These are phyloP conservation scores for Mesitornis unicolor DNA, from an alignment of 2,113 vertebrate genomes.

Conservation along the genomic window DNA sequence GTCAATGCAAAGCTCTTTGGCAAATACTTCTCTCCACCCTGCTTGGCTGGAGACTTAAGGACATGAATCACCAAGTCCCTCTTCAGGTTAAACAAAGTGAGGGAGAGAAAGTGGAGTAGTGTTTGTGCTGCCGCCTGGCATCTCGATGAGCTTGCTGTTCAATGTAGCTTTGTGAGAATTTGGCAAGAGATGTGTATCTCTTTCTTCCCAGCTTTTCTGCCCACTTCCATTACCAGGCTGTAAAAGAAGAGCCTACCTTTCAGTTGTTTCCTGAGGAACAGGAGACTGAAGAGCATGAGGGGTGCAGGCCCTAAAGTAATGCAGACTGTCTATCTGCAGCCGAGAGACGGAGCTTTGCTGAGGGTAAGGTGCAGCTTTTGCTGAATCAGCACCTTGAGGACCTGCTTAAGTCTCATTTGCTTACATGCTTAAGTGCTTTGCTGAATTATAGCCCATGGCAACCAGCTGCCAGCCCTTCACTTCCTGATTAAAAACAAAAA, in stretches of 20 bases:
- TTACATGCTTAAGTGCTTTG: not conserved
- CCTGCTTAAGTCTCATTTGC: not conserved
- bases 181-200: not conserved
- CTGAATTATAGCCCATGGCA: not conserved
- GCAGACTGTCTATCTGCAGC: not conserved
- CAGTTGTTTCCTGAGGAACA: not conserved
- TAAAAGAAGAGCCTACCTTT: not conserved
- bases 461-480: slow-evolving; percentile 15
- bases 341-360: not conserved
- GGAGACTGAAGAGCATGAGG: fast-evolving
- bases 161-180: not conserved
- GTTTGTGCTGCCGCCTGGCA: not conserved
- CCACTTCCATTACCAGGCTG: not conserved
- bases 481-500: slow-evolving; percentile 14
- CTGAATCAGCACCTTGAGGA: not conserved
- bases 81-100: not conserved
- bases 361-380: not conserved
- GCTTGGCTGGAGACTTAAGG: not conserved
- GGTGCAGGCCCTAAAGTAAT: not conserved
- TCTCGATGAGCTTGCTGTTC: fast-evolving
- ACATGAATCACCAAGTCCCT: not conserved
- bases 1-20: not conserved
- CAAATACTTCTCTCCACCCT: not conserved
- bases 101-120: not conserved
- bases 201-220: not conserved